These are phyloP conservation scores for Danio albolineatus DNA, from an alignment of 2,797 vertebrate genomes.

Conservation along the genomic window DNA sequence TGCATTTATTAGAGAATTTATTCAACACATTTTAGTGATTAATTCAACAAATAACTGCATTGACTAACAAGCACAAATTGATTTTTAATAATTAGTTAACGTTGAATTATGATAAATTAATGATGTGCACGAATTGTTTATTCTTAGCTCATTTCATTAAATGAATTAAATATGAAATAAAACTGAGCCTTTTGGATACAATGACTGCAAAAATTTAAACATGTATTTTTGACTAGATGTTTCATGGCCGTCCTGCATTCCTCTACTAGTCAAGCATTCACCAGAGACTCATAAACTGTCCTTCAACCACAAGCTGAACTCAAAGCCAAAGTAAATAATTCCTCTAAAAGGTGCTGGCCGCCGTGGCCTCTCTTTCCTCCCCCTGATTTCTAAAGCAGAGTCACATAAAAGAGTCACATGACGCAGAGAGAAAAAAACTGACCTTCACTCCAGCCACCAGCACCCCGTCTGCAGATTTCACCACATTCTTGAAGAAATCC, in stretches of 20 bases:
- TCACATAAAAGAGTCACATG: conserved; percentile 47
- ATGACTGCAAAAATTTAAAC: not conserved
- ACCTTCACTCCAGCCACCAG: conserved; percentile 98
- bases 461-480: conserved; percentile 97
- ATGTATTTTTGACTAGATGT: not conserved
- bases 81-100: too few species aligned
- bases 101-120: too few species aligned
- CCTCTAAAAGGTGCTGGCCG: not conserved
- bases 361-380: conserved; percentile 13
- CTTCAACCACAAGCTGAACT: not conserved
- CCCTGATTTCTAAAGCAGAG: conserved; percentile 15
- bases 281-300: conserved; percentile 13
- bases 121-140: too few species aligned
- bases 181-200: too few species aligned
- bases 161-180: too few species aligned
- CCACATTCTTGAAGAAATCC: conserved; percentile 99
- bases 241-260: not conserved
- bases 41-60: too few species aligned
- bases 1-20: too few species aligned
- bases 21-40: too few species aligned
- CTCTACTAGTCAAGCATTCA: conserved; percentile 17
- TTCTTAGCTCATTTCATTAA: too few species aligned
- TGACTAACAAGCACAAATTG: too few species aligned
- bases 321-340: conserved; percentile 26
- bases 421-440: conserved; percentile 28